Conservation (phyloP, 2,888 invertebrate genomes). For the Clostera curtula region DNA sequence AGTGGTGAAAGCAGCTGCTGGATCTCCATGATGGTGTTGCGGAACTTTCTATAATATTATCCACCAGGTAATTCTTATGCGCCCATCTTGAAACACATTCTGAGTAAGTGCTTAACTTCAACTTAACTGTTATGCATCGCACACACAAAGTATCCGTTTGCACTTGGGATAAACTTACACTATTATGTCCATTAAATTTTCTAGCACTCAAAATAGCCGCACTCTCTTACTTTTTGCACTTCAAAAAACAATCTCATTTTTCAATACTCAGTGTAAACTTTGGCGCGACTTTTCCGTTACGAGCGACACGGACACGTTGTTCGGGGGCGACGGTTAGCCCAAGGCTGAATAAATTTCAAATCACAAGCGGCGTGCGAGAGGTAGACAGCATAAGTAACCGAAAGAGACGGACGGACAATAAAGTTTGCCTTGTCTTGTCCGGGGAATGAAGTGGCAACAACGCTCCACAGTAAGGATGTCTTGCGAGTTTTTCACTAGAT, state of each 20-base stretch:
- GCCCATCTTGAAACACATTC: slow-evolving; percentile 53
- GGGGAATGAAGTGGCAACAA: slow-evolving; percentile 36
- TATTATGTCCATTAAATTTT: slow-evolving; percentile 25
- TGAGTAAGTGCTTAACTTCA: slow-evolving; percentile 42
- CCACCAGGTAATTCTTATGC: slow-evolving; percentile 47
- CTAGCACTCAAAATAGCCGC: slow-evolving; percentile 24
- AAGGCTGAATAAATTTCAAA: slow-evolving; percentile 50
- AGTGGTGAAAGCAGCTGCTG: slow-evolving; percentile 64
- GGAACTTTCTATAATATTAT: slow-evolving; percentile 51
- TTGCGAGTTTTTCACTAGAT: slow-evolving; percentile 46
- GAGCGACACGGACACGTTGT: slow-evolving; percentile 36
- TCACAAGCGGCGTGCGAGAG: slow-evolving; percentile 38
- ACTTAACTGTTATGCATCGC: slow-evolving; percentile 45
- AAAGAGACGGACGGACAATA: slow-evolving; percentile 25
- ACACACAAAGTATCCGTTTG: slow-evolving; percentile 34
- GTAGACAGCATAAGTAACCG: slow-evolving; percentile 27
- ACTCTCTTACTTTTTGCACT: slow-evolving; percentile 31
- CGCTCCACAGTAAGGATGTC: slow-evolving; percentile 24
- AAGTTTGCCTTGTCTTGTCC: slow-evolving; percentile 39
- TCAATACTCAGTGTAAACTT: slow-evolving; percentile 49
- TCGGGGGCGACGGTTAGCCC: slow-evolving; percentile 53
- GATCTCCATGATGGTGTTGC: slow-evolving; percentile 53
- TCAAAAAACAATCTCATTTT: slow-evolving; percentile 41
- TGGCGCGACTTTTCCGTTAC: slow-evolving; percentile 44
- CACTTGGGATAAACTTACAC: slow-evolving; percentile 27